phyloP scores from a whole-genome alignment of 1,140 invertebrate species.

The Drosophila albomicans region DNA sequence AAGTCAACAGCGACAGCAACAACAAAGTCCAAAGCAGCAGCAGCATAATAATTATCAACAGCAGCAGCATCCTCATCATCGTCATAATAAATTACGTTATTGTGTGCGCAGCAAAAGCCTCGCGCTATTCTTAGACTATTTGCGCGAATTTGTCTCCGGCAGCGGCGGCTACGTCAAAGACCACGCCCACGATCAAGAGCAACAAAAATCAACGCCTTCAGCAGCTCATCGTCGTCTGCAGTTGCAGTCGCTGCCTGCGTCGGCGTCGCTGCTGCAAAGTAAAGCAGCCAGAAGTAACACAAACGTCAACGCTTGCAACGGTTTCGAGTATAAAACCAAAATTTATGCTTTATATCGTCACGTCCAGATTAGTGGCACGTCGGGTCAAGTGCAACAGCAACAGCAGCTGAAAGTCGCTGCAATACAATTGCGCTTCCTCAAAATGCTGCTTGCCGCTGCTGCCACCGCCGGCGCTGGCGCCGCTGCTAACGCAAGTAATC shows the following conservation, averaged over 20 bases:
- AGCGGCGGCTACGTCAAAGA: conserved; percentile 32
- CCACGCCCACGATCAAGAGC: conserved; percentile 50
- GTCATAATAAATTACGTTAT: conserved; percentile 57
- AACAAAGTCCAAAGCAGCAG: conserved; percentile 30
- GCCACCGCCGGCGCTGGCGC: conserved; percentile 36
- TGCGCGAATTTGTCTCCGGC: conserved; percentile 60
- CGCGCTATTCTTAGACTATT: conserved; percentile 78
- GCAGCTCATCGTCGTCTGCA: not conserved
- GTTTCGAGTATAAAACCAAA: conserved; percentile 80
- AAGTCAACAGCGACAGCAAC: conserved; percentile 50
- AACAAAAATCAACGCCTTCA: conserved; percentile 19
- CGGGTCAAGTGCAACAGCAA: conserved; percentile 82
- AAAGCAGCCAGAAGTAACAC: conserved; percentile 51
- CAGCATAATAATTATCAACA: conserved; percentile 38
- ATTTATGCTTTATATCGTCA: conserved; percentile 84
- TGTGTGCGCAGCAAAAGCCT: conserved; percentile 62
- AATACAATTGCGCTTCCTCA: conserved; percentile 67
- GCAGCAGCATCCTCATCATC: conserved; percentile 21
- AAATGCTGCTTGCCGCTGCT: conserved; percentile 70
- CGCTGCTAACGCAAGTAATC: conserved; percentile 40
- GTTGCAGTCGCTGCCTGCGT: conserved; percentile 50
- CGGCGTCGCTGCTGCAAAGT: conserved; percentile 55
- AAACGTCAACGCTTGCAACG: conserved; percentile 66
- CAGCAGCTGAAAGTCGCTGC: conserved; percentile 75
- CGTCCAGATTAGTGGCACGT: conserved; percentile 75